Evolutionary conservation across 2,888 invertebrate genomes (phyloP), one percentile per base, ranked within the genome.

Genomic region (Caenorhabditis sinica): DNA sequence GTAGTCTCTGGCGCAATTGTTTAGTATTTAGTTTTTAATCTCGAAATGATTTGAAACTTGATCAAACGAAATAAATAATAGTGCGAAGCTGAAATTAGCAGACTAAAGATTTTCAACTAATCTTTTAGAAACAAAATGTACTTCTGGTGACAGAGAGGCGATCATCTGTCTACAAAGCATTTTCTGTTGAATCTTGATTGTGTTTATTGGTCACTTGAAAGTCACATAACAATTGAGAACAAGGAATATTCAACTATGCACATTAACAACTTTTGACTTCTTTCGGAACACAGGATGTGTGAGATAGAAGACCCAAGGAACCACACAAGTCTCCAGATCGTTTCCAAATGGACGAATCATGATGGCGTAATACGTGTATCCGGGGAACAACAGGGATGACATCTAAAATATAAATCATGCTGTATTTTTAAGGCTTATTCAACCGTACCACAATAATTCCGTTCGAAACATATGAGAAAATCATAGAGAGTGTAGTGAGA

Each of bases 331-430:
- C 15, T 83, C 83, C 30, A 72, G 20, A 40, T 83, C 83, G 56
- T 77, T 83, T 49, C 83, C 83, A 40, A 77, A 83, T 30, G 83
- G 83, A 28, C 83, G 76, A 17, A 77, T 23, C 65, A 83, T 77
- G 23, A 83, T 77, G 23, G 73, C 77, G 60, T 73, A 68, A 23
- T 51, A 83, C 1, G 77, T 77, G n/a, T 40, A 68, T 6, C 66
- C 66, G 4, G 23, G 23, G 5, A n/a, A n/a, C 23, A 53, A 13
- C 15, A 60, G 82, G 33, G 28, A 30, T 2, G 40, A 13, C 20
- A 75, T 56, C 82, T 82, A 61, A 40, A 73, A 63, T 60, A 4
- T 17, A n/a, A 30, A n/a, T 13, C 3, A 28, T 8, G 25, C 30
- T 13, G 25, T 23, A 4, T 43, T 25, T 23, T 65, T 43, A n/a